These are phyloP conservation scores for Oreochromis aureus DNA, from an alignment of 2,113 vertebrate species.

Conservation along the genomic window DNA sequence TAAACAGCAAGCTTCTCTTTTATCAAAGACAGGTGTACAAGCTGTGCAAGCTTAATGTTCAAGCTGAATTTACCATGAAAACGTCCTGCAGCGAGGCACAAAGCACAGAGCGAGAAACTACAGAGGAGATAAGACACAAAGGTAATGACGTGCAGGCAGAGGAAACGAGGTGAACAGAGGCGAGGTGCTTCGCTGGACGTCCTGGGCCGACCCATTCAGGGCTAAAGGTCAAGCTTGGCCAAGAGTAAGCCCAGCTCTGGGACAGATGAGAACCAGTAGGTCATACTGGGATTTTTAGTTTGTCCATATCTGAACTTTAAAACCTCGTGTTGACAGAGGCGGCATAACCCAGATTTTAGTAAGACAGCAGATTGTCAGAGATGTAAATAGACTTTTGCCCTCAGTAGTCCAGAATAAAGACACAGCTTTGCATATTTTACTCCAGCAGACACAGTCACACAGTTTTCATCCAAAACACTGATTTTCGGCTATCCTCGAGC, in stretches of 20 bases:
- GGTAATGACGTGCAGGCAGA: accelerated
- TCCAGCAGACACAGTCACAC: background rate
- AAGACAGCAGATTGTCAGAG: background rate
- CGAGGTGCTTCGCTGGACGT: background rate
- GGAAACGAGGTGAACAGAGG: background rate
- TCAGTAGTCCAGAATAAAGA: background rate
- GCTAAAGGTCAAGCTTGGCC: background rate
- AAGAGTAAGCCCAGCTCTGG: accelerated
- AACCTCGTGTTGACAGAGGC: accelerated
- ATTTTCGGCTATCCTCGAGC: background rate
- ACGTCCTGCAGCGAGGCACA: background rate
- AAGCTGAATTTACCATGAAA: background rate
- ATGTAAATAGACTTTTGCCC: accelerated
- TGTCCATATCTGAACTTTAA: background rate
- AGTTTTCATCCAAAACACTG: background rate
- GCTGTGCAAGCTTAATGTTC: accelerated
- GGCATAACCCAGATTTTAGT: background rate
- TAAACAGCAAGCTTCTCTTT: background rate
- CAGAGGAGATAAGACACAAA: background rate
- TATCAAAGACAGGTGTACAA: background rate
- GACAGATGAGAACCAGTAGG: accelerated
- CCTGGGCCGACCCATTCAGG: accelerated
- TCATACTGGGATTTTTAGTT: background rate
- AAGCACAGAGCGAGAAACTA: accelerated
- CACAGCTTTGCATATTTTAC: background rate